Base-by-base conservation (phyloP, 92 coral and sea anemone genomes). In the Micromussa lordhowensis region DNA sequence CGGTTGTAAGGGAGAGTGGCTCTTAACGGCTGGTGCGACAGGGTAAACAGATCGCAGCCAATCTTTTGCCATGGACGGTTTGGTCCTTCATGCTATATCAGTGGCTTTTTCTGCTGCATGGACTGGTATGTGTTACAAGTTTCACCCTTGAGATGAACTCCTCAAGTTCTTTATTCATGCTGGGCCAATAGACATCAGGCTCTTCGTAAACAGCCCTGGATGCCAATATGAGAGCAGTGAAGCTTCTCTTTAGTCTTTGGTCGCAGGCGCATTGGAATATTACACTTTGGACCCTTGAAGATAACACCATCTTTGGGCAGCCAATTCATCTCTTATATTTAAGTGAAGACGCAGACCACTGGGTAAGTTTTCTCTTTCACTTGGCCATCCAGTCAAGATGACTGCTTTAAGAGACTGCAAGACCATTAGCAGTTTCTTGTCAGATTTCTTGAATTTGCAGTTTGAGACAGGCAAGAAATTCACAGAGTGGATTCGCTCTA, bases 11-110 rank as follows among this genome's bases (percentile, higher is more conserved):
- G n/a, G n/a, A n/a, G n/a, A n/a, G n/a, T n/a, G n/a, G n/a, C n/a
- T n/a, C n/a, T n/a, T n/a, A n/a, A n/a, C n/a, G n/a, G n/a, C n/a
- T n/a, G n/a, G n/a, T n/a, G n/a, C n/a, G n/a, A n/a, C n/a, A n/a
- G n/a, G n/a, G 64, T 73, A 80, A 71, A 73, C 1, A 53, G 26
- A 68, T 81, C 85, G 48, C 85, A 75, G n/a, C 81, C 88, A 59
- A 86, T 58, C 64, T 77, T 91, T 70, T 82, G 82, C 91, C 93
- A 82, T 2, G 93, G 93, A 36, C 93, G 75, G 21, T 79, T 77
- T 79, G 93, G 86, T 0, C 85, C 69, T 5, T 75, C 77, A 28
- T 79, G 90, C 34, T 68, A 66, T 19, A 90, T 85, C 0, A 90
- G 48, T 4, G 93, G 90, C 76, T 90, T 82, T 57, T 85, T 85